Evolutionary conservation across 2,888 invertebrate genomes (phyloP).

Genomic region (Atherix ibis): DNA sequence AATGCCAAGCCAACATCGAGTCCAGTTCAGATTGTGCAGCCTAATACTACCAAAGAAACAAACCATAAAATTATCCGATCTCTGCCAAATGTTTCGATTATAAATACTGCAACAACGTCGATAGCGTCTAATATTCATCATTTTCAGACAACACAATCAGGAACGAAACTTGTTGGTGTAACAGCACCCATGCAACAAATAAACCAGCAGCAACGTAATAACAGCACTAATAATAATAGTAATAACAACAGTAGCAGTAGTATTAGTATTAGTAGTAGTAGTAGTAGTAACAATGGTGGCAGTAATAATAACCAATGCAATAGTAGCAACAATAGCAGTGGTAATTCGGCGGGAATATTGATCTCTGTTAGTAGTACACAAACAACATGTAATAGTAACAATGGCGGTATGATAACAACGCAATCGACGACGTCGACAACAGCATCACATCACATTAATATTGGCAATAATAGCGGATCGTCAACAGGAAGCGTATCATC

Average conservation of each 20-base stretch:
- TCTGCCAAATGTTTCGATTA: background rate
- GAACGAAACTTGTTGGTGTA: conserved; percentile 28
- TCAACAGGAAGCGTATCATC: background rate
- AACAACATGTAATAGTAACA: too few species aligned
- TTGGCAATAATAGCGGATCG: conserved; percentile 1
- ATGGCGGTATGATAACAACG: conserved; percentile 7
- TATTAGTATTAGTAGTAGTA: too few species aligned
- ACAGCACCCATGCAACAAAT: conserved; percentile 31
- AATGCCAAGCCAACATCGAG: conserved; percentile 27
- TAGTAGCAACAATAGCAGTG: conserved; percentile 9
- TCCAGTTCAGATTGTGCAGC: conserved; percentile 30
- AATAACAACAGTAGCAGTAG: conserved; percentile 8
- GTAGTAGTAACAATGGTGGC: conserved; percentile 9
- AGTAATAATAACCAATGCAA: conserved; percentile 7
- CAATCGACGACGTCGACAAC: too few species aligned
- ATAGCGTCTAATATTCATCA: conserved; percentile 23
- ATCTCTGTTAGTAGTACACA: too few species aligned
- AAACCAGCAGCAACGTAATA: conserved; percentile 10
- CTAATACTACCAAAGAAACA: conserved; percentile 19
- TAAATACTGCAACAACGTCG: conserved; percentile 15
- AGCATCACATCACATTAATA: conserved; percentile 1
- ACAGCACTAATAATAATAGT: conserved; percentile 9
- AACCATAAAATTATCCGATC: conserved; percentile 12
- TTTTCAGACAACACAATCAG: conserved; percentile 24
- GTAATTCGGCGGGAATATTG: too few species aligned